Evolutionary conservation across 1,140 invertebrate species (phyloP), one percentile per base, ranked within the genome.

Genomic region (Ephestia elutella): DNA sequence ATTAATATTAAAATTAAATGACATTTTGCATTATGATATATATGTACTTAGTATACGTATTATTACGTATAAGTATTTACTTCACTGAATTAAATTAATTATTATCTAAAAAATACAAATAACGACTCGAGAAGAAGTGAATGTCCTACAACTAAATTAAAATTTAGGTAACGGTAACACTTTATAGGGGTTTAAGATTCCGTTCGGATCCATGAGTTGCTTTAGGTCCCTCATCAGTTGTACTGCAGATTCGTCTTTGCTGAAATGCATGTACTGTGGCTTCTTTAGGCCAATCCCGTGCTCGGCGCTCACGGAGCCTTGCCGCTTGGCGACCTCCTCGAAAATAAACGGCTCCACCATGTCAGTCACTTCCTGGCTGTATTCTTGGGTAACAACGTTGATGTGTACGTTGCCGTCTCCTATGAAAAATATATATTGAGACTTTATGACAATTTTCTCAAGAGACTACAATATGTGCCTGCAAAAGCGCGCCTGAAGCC

Each of bases 171-270:
- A n/a, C n/a, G 92, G 92, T 38, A 97, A 84, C 11, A 97, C 93
- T 91, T 99, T 99, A 75, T 99, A 99, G 0, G 98, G 98, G 88
- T 99, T 99, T 1, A 99, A 90, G 70, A 99, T 99, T 32, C 92
- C 91, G 53, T 97, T 96, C 0, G 98, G 97, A 90, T 99, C 98
- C 90, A 99, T 93, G 2, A 95, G 71, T 30, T 87, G 86, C 80
- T 99, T 99, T 10, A 99, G 78, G 19, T 93, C 82, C 32, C 92
- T 92, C 97, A 99, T 99, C 0, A 97, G 83, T 3, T 89, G 66
- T 18, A 99, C 92, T 1, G 95, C 93, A 21, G 92, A 90, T 11
- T 89, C 54, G 50, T 92, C 92, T 90, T 98, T 98, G 21, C 95
- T 96, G 81, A 95, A 95, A 63, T 94, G 92, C 11, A 99, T 92